Percentiles rank a stretch among this genome's conserved stretches.
These are phyloP conservation scores for Dicranocentrus wangi DNA, from an alignment of 2,888 invertebrate genomes.

Conservation along the genomic window DNA sequence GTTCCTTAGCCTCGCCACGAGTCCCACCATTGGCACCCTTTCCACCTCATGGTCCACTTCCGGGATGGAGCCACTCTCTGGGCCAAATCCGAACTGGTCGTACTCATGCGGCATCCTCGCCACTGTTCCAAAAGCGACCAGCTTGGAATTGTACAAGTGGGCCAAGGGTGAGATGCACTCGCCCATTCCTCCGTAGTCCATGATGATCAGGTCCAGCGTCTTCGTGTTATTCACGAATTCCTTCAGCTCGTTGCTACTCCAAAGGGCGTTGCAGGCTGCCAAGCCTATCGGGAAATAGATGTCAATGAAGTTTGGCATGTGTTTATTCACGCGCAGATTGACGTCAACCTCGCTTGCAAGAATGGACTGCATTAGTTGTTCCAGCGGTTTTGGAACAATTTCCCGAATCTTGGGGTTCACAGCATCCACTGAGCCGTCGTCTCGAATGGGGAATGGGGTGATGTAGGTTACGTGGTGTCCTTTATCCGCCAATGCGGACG, in stretches of 20 bases:
- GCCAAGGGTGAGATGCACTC: conserved; percentile 67
- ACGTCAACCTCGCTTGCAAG: background rate
- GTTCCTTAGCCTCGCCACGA: conserved; percentile 23
- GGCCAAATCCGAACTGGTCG: conserved; percentile 50
- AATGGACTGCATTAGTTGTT: background rate
- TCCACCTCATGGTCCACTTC: conserved; percentile 27
- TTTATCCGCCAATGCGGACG: conserved; percentile 43
- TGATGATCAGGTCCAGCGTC: conserved; percentile 58
- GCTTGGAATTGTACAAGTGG: conserved; percentile 52
- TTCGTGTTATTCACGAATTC: conserved; percentile 21
- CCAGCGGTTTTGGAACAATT: conserved; percentile 43
- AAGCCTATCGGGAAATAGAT: background rate
- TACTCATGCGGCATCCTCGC: conserved; percentile 37
- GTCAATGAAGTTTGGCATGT: too few species aligned
- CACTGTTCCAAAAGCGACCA: conserved; percentile 45
- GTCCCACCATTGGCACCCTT: conserved; percentile 5
- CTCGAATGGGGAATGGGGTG: too few species aligned
- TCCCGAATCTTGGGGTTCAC: conserved; percentile 36
- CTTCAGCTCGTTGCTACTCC: conserved; percentile 27
- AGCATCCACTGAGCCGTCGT: too few species aligned
- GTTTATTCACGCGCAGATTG: background rate
- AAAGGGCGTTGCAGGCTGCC: conserved; percentile 25
- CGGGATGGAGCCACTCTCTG: conserved; percentile 57
- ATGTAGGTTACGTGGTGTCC: conserved; percentile 66
- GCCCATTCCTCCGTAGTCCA: conserved; percentile 62